Evolutionary conservation across 2,888 invertebrate species (phyloP), one percentile per base, ranked within the genome.

Genomic region (Anarsia innoxiella): DNA sequence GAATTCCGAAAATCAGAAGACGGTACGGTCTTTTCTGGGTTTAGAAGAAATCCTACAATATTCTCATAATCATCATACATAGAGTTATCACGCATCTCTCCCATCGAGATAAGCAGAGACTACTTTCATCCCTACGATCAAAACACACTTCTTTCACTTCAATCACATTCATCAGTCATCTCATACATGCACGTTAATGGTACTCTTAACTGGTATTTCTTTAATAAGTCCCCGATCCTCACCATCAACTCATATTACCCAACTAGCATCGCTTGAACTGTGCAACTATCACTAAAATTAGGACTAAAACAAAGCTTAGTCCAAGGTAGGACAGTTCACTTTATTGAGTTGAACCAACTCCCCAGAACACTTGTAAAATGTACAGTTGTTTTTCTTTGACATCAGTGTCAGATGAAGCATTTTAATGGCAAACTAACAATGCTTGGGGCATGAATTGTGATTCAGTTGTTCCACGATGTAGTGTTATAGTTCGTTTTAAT

Each of bases 271-370:
- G 45, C 49, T 39, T 41, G 14, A 9, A 15, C 12, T 31, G 25
- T 41, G 46, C 46, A 36, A 28, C 15, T 14, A 30, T 15, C 6
- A n/a, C 40, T 37, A 42, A 44, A 46, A 6, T 37, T 36, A 45
- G 49, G 45, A 49, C 49, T 59, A 58, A 53, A 64, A 66, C 55
- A 54, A 55, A 60, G 59, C 62, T 69, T 65, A 66, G 67, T 70
- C 70, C 68, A 66, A 69, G 75, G 70, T 52, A 66, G 62, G 53
- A 56, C 66, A 59, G 50, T 42, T 44, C 48, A 46, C 60, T 57
- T 63, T 64, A 58, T 65, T 66, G 62, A 61, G 56, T 66, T 55
- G 57, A 58, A 61, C 61, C 60, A 53, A 52, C 51, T 48, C n/a
- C n/a, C n/a, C n/a, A n/a, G n/a, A n/a, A n/a, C n/a, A n/a, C n/a